These are phyloP conservation scores for Pampusana beccarii DNA, from an alignment of 2,113 vertebrate species.

Conservation along the genomic window DNA sequence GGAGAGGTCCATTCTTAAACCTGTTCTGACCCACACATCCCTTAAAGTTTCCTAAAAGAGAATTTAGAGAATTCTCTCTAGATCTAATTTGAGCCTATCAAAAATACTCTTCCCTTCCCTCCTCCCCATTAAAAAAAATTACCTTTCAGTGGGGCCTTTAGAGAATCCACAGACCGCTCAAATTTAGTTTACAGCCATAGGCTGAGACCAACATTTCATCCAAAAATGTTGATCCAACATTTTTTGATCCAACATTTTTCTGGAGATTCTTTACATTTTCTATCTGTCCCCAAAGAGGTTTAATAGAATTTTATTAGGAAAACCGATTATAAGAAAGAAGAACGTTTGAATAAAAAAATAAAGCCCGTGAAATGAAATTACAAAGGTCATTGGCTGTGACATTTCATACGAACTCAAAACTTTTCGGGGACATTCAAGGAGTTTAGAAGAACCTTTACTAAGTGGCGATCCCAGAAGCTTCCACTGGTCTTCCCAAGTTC, in stretches of 20 bases:
- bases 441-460: background rate
- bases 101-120: background rate
- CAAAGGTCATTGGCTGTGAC: background rate
- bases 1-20: background rate
- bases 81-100: background rate
- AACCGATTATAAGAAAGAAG: background rate
- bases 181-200: background rate
- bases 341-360: background rate
- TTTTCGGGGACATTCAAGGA: background rate
- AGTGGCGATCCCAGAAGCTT: background rate
- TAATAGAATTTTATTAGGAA: background rate
- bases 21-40: background rate
- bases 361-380: background rate
- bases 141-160: background rate
- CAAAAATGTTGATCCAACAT: background rate
- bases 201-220: background rate
- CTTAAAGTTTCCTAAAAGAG: background rate
- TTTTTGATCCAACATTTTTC: background rate
- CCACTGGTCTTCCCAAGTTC: background rate
- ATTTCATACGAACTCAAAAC: background rate
- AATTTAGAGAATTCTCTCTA: too few species aligned
- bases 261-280: background rate
- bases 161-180: background rate
- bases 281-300: background rate
- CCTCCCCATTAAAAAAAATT: too few species aligned